Evolutionary conservation across 2,797 vertebrate genomes (phyloP).

Genomic region (Perodicticus potto): DNA sequence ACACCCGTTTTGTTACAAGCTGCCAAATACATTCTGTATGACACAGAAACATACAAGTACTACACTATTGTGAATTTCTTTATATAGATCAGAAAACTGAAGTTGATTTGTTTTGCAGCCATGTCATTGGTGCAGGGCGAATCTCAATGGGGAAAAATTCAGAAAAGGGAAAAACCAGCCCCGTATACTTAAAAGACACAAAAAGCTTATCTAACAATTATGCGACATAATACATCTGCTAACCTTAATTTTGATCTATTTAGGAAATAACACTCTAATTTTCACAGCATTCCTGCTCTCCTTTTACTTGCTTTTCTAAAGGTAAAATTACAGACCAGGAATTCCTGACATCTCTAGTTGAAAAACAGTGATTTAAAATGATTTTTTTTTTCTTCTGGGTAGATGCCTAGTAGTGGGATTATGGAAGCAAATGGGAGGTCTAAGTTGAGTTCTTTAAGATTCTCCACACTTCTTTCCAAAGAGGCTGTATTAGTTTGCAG

Average conservation of each 20-base stretch:
- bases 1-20: not conserved
- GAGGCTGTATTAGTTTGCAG: too few species aligned
- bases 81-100: conserved; percentile 44
- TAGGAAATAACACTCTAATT: not conserved
- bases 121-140: not conserved
- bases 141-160: not conserved
- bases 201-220: not conserved
- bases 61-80: not conserved
- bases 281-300: not conserved
- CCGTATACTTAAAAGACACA: not conserved
- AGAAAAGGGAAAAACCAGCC: not conserved
- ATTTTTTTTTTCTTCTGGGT: too few species aligned
- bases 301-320: not conserved
- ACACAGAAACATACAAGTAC: not conserved
- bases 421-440: too few species aligned
- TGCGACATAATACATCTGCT: not conserved
- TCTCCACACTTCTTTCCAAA: too few species aligned
- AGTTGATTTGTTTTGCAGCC: conserved; percentile 33
- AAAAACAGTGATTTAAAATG: not conserved
- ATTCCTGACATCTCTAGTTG: not conserved
- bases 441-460: too few species aligned
- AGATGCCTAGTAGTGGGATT: too few species aligned
- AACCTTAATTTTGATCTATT: conserved; percentile 10
- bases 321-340: not conserved
- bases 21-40: not conserved